phyloP scores from a whole-genome alignment of 2,113 vertebrate species.

The Neofelis nebulosa region DNA sequence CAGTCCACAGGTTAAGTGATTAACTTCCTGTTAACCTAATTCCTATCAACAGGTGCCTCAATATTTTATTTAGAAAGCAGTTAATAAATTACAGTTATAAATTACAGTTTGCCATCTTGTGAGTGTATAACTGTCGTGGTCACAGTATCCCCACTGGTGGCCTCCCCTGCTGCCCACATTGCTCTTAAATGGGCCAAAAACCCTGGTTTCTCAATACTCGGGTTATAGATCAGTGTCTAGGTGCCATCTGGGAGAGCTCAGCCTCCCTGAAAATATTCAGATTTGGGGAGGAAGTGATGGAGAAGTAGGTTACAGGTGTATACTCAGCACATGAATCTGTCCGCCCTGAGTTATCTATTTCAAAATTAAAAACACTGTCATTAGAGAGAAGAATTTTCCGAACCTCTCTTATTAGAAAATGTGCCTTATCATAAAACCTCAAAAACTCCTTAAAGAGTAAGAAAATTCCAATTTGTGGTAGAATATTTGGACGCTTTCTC shows the following conservation, averaged over 20 bases:
- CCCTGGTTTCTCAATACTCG: background rate
- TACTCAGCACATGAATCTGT: background rate
- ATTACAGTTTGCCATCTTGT: background rate
- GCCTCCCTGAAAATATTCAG: background rate
- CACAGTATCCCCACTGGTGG: background rate
- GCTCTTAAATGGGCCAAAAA: background rate
- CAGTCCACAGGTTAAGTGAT: background rate
- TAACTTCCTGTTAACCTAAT: background rate
- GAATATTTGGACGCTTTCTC: background rate
- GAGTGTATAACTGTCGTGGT: background rate
- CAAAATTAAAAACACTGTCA: background rate
- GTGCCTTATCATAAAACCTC: background rate
- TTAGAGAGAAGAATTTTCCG: background rate
- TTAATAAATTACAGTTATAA: background rate
- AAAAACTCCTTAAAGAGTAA: background rate
- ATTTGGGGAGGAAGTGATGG: background rate
- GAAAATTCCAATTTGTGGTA: background rate
- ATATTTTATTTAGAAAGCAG: slow-evolving; percentile 39
- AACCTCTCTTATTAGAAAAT: background rate
- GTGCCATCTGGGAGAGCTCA: background rate
- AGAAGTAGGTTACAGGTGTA: background rate
- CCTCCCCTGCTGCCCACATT: background rate
- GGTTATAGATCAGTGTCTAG: background rate
- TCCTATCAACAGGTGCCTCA: background rate
- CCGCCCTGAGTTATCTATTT: background rate